These are phyloP conservation scores for Microctonus aethiopoides DNA, from an alignment of 2,888 invertebrate species.

Conservation along the genomic window DNA sequence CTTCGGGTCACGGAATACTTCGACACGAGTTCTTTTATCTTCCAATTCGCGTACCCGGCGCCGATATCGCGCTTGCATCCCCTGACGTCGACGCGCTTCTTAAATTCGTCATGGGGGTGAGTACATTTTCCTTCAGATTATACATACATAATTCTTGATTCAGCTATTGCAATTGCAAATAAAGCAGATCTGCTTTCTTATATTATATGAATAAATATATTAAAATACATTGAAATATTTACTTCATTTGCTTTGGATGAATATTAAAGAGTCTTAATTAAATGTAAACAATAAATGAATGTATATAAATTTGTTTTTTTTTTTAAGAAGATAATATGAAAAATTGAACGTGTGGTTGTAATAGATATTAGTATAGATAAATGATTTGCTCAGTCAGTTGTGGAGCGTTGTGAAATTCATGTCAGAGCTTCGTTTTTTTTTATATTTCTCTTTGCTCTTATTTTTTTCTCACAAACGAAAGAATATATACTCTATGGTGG, in stretches of 20 bases:
- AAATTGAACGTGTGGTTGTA: background rate
- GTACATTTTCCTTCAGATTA: constrained; percentile 29
- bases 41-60: constrained; percentile 21
- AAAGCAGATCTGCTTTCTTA: constrained; percentile 36
- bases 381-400: constrained; percentile 13
- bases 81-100: background rate
- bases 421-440: background rate
- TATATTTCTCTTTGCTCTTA: background rate
- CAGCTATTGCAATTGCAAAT: constrained; percentile 8
- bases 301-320: background rate
- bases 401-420: background rate
- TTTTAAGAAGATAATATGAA: background rate
- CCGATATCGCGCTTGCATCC: constrained; percentile 17
- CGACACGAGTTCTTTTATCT: constrained; percentile 30
- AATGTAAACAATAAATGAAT: too few species aligned
- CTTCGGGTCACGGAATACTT: constrained; percentile 40
- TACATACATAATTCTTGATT: constrained; percentile 29
- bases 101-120: background rate
- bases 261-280: background rate
- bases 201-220: too few species aligned
- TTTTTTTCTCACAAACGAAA: constrained; percentile 10
- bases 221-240: constrained; percentile 14
- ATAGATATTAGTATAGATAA: constrained; percentile 10
- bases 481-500: background rate
- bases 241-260: background rate